A percentile compares a stretch with the other conserved stretches of the same genome.
Conservation (phyloP, 2,113 vertebrate species). For the Triplophysa tibetana region DNA sequence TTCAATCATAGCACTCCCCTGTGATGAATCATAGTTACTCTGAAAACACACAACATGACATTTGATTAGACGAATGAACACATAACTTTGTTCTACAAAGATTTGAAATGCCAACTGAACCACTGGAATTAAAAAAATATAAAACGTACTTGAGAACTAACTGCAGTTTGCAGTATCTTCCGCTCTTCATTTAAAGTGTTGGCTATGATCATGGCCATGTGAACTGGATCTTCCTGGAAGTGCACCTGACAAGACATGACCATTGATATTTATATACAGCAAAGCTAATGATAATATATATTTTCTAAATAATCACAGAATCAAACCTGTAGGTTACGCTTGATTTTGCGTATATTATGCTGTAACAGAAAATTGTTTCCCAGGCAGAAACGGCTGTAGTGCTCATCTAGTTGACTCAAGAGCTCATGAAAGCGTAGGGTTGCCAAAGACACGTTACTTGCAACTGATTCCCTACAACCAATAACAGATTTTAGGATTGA, state of each 20-base stretch:
- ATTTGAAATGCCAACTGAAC: no score
- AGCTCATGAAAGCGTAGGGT: slow-evolving; percentile 79
- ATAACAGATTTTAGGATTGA: background rate
- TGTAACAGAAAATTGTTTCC: slow-evolving; percentile 85
- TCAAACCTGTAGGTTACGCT: slow-evolving; percentile 81
- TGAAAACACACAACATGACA: slow-evolving; percentile 53
- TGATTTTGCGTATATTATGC: slow-evolving; percentile 87
- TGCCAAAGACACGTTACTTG: slow-evolving; percentile 77
- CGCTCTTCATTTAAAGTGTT: slow-evolving; percentile 84
- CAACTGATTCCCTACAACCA: slow-evolving; percentile 80
- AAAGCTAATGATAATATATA: background rate
- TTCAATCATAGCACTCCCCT: slow-evolving; percentile 69
- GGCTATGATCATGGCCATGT: slow-evolving; percentile 85
- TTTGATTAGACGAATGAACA: background rate
- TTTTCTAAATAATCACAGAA: background rate
- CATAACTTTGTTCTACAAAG: background rate
- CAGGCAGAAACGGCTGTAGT: slow-evolving; percentile 79
- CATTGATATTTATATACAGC: background rate
- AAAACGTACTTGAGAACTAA: slow-evolving; percentile 58
- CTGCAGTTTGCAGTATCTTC: slow-evolving; percentile 77
- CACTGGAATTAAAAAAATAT: background rate
- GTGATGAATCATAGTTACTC: slow-evolving; percentile 73
- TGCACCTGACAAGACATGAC: slow-evolving; percentile 68
- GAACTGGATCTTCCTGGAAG: slow-evolving; percentile 80
- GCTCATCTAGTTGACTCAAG: slow-evolving; percentile 80